phyloP scores from a whole-genome alignment of 1,140 invertebrate genomes.

The Eulimnadia texana region DNA sequence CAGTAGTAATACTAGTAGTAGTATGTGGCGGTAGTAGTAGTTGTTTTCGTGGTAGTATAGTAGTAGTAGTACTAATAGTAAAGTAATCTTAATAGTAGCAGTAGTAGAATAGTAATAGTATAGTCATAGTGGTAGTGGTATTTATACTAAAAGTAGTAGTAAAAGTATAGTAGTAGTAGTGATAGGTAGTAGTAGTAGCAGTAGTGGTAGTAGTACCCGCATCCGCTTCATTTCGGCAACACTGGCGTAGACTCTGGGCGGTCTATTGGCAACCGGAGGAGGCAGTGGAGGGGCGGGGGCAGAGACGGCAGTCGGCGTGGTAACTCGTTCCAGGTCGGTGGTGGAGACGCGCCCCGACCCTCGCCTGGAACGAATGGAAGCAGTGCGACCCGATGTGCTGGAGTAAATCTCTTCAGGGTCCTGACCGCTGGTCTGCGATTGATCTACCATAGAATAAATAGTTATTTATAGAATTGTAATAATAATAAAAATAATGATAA shows the following conservation, averaged over 20 bases:
- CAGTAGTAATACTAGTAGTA: too few relatives aligned
- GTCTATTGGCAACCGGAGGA: conserved; percentile 40
- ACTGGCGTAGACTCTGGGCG: conserved; percentile 70
- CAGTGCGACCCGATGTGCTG: conserved; percentile 24
- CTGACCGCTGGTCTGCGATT: conserved; percentile 29
- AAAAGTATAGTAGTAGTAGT: neutral
- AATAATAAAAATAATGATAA: neutral
- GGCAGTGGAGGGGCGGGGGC: conserved; percentile 17
- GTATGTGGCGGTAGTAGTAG: too few relatives aligned
- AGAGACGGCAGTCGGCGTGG: conserved; percentile 19
- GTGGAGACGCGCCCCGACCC: conserved; percentile 32
- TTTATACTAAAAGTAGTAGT: neutral
- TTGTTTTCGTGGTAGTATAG: too few relatives aligned
- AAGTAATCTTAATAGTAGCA: too few relatives aligned
- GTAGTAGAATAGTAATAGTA: too few relatives aligned
- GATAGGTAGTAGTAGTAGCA: neutral
- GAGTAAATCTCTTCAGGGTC: conserved; percentile 32
- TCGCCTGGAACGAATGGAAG: conserved; percentile 35
- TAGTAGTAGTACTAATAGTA: too few relatives aligned
- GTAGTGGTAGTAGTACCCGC: conserved; percentile 49
- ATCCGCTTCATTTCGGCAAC: conserved; percentile 87
- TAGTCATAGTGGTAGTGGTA: too few relatives aligned
- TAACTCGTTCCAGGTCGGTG: conserved; percentile 25
- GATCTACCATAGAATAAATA: neutral
- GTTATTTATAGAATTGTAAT: neutral